A percentile compares a stretch with the other conserved stretches of the same genome.
These are phyloP conservation scores for Tinea pellionella DNA, from an alignment of 2,888 invertebrate genomes.

Conservation along the genomic window DNA sequence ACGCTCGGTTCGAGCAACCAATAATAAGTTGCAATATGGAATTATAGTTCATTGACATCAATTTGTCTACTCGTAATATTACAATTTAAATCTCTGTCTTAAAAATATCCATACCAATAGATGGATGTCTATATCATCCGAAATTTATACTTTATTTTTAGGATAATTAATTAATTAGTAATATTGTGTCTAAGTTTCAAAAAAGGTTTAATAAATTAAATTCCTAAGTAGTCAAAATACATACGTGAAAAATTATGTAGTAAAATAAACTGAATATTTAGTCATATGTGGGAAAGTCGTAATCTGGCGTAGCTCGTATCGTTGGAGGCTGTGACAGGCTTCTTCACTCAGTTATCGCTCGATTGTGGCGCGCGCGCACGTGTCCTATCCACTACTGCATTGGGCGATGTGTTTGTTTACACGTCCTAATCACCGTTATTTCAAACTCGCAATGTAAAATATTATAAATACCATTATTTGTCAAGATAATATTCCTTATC, in stretches of 20 bases:
- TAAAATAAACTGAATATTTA: no score
- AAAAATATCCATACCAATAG: no score
- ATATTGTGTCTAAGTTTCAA: no score
- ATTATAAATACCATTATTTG: conserved; percentile 5
- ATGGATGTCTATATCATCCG: no score
- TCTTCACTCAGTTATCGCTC: conserved; percentile 47
- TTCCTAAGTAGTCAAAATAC: no score
- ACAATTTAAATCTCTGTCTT: not conserved
- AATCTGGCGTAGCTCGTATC: not conserved
- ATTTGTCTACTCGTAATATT: not conserved
- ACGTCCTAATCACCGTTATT: conserved; percentile 4
- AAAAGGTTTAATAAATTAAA: no score
- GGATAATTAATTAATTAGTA: no score
- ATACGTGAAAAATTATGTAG: no score
- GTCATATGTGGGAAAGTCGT: not conserved
- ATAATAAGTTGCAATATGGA: conserved; percentile 3
- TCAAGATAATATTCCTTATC: conserved; percentile 8
- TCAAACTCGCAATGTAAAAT: not conserved
- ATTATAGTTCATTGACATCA: conserved; percentile 5
- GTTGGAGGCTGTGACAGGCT: conserved; percentile 52
- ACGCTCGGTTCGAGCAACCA: not conserved
- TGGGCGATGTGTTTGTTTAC: conserved; percentile 8
- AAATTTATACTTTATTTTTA: no score
- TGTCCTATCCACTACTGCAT: conserved; percentile 23
- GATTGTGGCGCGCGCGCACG: conserved; percentile 62